phyloP scores from a whole-genome alignment of 92 coral and sea anemone species.

The Paramuricea clavata region DNA sequence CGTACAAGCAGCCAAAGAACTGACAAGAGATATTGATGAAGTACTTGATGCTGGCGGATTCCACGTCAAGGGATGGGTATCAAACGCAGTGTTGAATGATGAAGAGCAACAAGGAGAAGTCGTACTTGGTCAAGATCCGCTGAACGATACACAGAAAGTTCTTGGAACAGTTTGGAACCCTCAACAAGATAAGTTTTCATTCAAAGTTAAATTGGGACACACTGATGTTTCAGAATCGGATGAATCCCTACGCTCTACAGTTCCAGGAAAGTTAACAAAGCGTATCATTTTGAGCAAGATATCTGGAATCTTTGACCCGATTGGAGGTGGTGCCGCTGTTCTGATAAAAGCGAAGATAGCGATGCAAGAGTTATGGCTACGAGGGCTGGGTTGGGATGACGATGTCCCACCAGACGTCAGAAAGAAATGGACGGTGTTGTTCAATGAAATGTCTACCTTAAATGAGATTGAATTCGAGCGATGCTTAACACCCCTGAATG shows the following conservation, averaged over 20 bases:
- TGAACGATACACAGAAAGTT: slow-evolving; percentile 30
- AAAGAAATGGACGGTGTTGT: slow-evolving; percentile 43
- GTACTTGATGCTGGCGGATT: slow-evolving; percentile 71
- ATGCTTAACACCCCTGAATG: slow-evolving; percentile 15
- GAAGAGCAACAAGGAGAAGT: background rate
- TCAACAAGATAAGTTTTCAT: slow-evolving; percentile 16
- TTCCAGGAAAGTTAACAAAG: slow-evolving; percentile 24
- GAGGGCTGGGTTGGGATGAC: slow-evolving; percentile 56
- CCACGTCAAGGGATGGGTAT: slow-evolving; percentile 65
- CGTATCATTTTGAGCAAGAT: slow-evolving; percentile 28
- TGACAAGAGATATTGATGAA: slow-evolving; percentile 59
- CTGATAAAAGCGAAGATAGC: slow-evolving; percentile 34
- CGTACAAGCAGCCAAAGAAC: slow-evolving; percentile 56
- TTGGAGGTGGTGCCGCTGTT: background rate
- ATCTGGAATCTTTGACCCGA: slow-evolving; percentile 8
- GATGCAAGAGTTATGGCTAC: slow-evolving; percentile 61
- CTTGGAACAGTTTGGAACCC: slow-evolving; percentile 37
- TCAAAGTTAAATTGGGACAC: slow-evolving; percentile 26
- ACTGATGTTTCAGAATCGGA: background rate
- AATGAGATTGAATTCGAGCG: slow-evolving; percentile 38
- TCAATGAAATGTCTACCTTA: slow-evolving; percentile 53
- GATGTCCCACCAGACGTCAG: slow-evolving; percentile 47
- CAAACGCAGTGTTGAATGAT: slow-evolving; percentile 15
- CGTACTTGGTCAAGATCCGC: background rate
- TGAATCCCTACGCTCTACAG: no score